Base-by-base conservation (phyloP, 2,888 invertebrate genomes). In the Pocota personata region DNA sequence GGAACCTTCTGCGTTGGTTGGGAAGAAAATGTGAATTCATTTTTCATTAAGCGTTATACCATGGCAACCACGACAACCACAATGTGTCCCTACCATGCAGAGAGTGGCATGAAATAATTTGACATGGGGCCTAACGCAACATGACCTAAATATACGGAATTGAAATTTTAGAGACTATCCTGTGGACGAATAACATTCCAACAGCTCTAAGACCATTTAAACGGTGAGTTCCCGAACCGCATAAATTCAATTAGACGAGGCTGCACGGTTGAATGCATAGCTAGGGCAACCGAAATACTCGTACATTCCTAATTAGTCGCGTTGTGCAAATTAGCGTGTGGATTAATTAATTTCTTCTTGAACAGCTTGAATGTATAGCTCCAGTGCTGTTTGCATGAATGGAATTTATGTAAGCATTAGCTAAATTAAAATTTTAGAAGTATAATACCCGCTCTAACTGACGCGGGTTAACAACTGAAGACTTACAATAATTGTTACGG, bases 71-170 rank as follows among this genome's bases (percentile, higher is more conserved):
- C 27, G 16, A 27, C 24, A 16, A 6, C 37, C 35, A 27, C 37
- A 72, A 48, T 21, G 30, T 43, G 46, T 48, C 14, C 12, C 0
- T 30, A 8, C 6, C 19, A 14, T 10, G 12, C 7, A 3, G 32
- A 19, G 19, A 35, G 16, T 30, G 30, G 35, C 24, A 30, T 35
- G 12, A 66, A 66, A 60, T 52, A 46, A 76, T 37, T 48, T 67
- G 46, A 60, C 67, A 67, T 58, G 43, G 21, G 19, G 37, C 67
- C 78, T 55, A 73, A 73, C 55, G 67, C 78, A 83, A 73, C 62
- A 78, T 83, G 78, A 78, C 83, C 83, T 40, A 57, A 55, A 83
- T 78, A 55, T 52, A 37, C 7, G 27, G 40, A 55, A 78, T 73
- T 67, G 50, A 62, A 72, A 67, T 73, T 52, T 67, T 37, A 52